Evolutionary conservation across 2,888 invertebrate species (phyloP).

Genomic region (Platypus cylindrus): DNA sequence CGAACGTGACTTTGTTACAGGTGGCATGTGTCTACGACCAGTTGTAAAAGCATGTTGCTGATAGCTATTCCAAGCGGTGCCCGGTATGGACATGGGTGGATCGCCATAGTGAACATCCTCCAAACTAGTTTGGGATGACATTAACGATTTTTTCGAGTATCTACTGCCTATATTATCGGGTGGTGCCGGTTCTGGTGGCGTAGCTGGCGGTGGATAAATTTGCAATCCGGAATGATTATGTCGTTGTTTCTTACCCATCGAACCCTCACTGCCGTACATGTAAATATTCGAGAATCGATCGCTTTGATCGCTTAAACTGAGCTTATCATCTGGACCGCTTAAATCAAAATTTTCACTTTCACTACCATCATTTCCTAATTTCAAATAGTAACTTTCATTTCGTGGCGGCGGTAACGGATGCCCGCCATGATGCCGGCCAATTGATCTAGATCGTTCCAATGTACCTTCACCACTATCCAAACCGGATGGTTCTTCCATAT

Average conservation of each 20-base stretch:
- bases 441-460: conserved; percentile 53
- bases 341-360: conserved; percentile 53
- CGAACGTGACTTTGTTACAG: conserved; percentile 48
- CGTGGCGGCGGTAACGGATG: conserved; percentile 56
- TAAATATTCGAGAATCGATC: conserved; percentile 52
- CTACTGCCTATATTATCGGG: conserved; percentile 51
- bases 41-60: conserved; percentile 59
- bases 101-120: conserved; percentile 48
- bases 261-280: conserved; percentile 46
- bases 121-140: conserved; percentile 48
- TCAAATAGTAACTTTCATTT: conserved; percentile 66
- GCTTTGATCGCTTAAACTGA: conserved; percentile 54
- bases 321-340: conserved; percentile 44
- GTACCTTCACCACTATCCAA: conserved; percentile 58
- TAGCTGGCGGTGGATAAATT: conserved; percentile 72
- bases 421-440: conserved; percentile 40
- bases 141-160: conserved; percentile 37
- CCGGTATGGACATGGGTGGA: conserved; percentile 31
- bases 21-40: conserved; percentile 47
- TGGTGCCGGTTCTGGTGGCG: conserved; percentile 74
- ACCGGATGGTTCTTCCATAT: conserved; percentile 60
- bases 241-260: conserved; percentile 32
- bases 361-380: conserved; percentile 43
- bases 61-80: conserved; percentile 49
- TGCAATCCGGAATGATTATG: conserved; percentile 35